phyloP scores from a whole-genome alignment of 2,797 vertebrate species.

The Anabas testudineus region DNA sequence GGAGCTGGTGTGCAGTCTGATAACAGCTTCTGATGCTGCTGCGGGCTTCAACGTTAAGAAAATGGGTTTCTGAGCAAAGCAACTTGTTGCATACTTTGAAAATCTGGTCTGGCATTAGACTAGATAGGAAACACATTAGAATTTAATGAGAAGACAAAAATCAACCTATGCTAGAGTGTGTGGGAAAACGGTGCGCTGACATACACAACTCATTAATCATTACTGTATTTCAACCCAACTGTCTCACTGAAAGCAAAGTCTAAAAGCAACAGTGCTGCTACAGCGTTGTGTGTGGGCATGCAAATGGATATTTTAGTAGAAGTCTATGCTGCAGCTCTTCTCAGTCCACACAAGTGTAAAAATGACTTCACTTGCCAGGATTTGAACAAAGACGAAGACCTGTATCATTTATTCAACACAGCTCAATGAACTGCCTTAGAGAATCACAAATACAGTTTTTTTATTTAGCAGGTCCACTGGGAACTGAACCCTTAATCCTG shows the following conservation, averaged over 20 bases:
- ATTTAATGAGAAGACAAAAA: slow-evolving; percentile 52
- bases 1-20: slow-evolving; percentile 65
- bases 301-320: slow-evolving; percentile 30
- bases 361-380: slow-evolving; percentile 12
- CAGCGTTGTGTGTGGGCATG: slow-evolving; percentile 12
- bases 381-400: slow-evolving; percentile 24
- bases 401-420: slow-evolving; percentile 40
- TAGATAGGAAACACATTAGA: slow-evolving; percentile 23
- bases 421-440: neutral
- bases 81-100: slow-evolving; percentile 53
- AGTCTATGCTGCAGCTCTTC: neutral
- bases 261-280: slow-evolving; percentile 17
- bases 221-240: slow-evolving; percentile 8
- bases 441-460: slow-evolving; percentile 25
- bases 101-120: slow-evolving; percentile 27
- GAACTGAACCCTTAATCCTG: slow-evolving; percentile 40
- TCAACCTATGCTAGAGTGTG: slow-evolving; percentile 33
- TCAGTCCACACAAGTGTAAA: slow-evolving; percentile 11
- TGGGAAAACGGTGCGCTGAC: neutral
- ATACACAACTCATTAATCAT: slow-evolving; percentile 27
- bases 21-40: slow-evolving; percentile 66
- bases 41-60: slow-evolving; percentile 44
- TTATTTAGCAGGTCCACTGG: neutral
- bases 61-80: slow-evolving; percentile 37
- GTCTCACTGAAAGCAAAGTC: slow-evolving; percentile 43